Base-by-base conservation (phyloP, 1,140 invertebrate genomes). In the Solen grandis region DNA sequence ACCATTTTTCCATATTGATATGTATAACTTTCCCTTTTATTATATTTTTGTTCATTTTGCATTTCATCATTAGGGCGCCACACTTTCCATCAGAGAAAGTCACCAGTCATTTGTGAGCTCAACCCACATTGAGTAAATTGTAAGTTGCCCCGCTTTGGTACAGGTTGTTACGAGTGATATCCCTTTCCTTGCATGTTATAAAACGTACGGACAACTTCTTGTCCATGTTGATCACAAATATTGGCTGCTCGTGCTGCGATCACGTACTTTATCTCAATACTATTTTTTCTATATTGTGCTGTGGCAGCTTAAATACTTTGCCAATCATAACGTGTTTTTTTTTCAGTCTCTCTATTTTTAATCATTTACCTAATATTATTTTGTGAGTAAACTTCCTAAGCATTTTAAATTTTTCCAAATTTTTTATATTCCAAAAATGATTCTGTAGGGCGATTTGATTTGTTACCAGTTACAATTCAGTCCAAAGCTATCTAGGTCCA, bases 81-180 rank as follows among this genome's bases (percentile, higher is more conserved):
- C 65, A 36, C 27, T 79, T 57, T 60, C 65, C 35, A 70, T 79
- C 55, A 65, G 76, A n/a, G 76, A 79, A 33, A 79, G 52, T 33
- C 76, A 79, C 33, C 76, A 79, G 52, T 60, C 33, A 38, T 60
- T 35, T 22, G 70, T 63, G 50, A 25, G 22, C 29, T 38, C 38
- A 14, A 31, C 8, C 52, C n/a, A 38, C 10, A 50, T 46, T 25
- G 76, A 79, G 50, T 79, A 79, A 46, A 69, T 27, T 69, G 76
- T 79, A 79, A 69, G 76, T 79, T 41, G 57, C 35, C 14, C 41
- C 22, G n/a, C 41, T 13, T 27, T 63, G 29, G 60, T 66, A 14
- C 59, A 62, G 59, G 33, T 62, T 62, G 27, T 3, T 33, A n/a
- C 10, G 59, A 62, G 59, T 62, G 59, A 62, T 62, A n/a, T 62